Conservation (phyloP, 2,888 invertebrate species). For the Eupithecia insigniata region DNA sequence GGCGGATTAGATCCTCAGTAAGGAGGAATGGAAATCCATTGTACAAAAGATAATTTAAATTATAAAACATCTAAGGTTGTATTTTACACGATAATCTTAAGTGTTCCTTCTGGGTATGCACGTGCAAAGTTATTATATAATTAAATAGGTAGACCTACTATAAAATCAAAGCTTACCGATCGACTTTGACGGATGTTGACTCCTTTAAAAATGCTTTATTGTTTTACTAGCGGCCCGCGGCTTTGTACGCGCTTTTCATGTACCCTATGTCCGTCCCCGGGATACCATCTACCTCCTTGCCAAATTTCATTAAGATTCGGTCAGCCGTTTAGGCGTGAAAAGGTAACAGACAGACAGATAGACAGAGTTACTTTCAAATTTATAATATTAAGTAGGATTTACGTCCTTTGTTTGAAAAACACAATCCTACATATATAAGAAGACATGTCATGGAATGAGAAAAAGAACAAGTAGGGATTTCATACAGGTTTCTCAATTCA, state of each 20-base stretch:
- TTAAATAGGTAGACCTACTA: too few species aligned
- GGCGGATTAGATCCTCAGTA: slow-evolving; percentile 8
- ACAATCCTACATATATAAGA: not conserved
- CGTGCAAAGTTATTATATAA: slow-evolving; percentile 27
- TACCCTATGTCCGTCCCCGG: too few species aligned
- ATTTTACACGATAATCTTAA: slow-evolving; percentile 11
- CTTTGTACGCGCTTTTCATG: too few species aligned
- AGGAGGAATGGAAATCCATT: slow-evolving; percentile 22
- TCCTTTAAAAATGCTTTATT: not conserved
- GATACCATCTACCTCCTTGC: too few species aligned
- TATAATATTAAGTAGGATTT: too few species aligned
- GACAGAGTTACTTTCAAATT: too few species aligned
- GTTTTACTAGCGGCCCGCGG: too few species aligned
- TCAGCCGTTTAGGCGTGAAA: too few species aligned
- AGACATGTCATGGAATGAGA: not conserved
- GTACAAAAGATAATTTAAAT: slow-evolving; percentile 16
- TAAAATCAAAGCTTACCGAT: not conserved
- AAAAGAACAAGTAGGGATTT: not conserved
- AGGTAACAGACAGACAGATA: too few species aligned
- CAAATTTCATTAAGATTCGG: too few species aligned
- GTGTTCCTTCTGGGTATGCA: slow-evolving; percentile 34
- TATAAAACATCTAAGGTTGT: not conserved
- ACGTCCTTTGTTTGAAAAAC: not conserved
- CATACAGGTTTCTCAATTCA: slow-evolving; percentile 1
- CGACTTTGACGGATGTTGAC: not conserved